These are phyloP conservation scores for Sympetrum striolatum DNA, from an alignment of 2,888 invertebrate species.

Conservation along the genomic window DNA sequence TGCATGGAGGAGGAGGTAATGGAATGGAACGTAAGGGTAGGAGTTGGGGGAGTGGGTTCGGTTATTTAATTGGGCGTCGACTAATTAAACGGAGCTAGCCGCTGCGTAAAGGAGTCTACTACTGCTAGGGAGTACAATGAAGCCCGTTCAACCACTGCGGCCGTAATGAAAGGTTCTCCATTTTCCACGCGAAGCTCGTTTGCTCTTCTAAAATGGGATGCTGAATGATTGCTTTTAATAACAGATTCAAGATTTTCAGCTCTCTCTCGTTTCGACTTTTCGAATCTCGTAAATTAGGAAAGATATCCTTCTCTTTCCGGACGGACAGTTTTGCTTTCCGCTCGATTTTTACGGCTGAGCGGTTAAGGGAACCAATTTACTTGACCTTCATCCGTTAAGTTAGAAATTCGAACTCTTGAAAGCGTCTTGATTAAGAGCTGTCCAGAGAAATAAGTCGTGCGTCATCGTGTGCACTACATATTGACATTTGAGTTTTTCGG, in stretches of 20 bases:
- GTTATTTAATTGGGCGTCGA: not conserved
- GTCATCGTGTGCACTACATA: not conserved
- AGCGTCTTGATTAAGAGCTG: not conserved
- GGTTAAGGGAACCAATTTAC: not conserved
- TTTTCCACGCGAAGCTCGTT: not conserved
- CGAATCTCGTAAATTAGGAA: not conserved
- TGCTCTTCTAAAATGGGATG: not conserved
- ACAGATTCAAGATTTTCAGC: not conserved
- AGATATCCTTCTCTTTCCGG: not conserved
- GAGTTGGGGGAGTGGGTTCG: not conserved
- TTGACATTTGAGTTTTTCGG: not conserved
- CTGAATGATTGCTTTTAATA: not conserved
- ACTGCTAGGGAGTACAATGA: not conserved
- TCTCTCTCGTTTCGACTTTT: not conserved
- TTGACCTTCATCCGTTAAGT: not conserved
- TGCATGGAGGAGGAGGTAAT: not conserved
- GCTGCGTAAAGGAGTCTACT: not conserved
- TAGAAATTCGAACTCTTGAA: not conserved
- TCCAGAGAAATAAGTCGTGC: not conserved
- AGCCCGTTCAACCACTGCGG: not conserved
- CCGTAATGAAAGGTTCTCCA: not conserved
- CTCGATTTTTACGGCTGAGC: not conserved
- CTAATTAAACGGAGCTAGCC: not conserved
- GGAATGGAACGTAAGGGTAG: not conserved
- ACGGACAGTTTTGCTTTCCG: not conserved